Conservation (phyloP, 1,140 invertebrate species). For the Bombus confusus region DNA sequence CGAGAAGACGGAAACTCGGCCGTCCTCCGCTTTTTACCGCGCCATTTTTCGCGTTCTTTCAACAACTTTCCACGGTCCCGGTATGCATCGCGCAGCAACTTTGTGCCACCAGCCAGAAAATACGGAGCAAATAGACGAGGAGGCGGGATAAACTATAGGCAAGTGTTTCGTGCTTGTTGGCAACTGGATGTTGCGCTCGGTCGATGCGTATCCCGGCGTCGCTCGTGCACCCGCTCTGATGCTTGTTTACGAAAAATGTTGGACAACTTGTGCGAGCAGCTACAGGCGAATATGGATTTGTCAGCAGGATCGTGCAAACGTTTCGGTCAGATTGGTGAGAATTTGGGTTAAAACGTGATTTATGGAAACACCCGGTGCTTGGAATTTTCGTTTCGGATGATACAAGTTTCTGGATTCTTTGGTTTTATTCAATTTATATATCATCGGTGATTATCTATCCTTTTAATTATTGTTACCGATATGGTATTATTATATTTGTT, state of each 20-base stretch:
- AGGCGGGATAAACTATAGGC: not conserved
- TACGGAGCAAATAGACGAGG: not conserved
- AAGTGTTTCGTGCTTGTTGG: conserved; percentile 12
- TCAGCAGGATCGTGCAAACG: not conserved
- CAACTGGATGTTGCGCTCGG: conserved; percentile 15
- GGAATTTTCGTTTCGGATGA: no score
- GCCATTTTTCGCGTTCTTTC: conserved; percentile 41
- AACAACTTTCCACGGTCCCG: not conserved
- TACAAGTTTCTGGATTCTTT: no score
- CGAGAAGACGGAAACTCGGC: conserved; percentile 18
- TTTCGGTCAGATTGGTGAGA: not conserved
- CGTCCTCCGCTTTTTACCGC: not conserved
- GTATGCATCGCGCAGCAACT: not conserved
- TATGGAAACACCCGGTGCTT: no score
- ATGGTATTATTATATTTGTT: no score
- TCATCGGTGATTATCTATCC: no score
- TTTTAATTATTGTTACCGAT: no score
- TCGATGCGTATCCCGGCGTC: not conserved
- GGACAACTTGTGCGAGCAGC: not conserved
- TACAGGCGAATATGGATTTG: not conserved
- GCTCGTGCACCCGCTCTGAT: not conserved
- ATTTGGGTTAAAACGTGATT: not conserved
- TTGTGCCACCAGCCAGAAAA: conserved; percentile 16
- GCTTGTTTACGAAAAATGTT: conserved; percentile 34
- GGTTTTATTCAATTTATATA: no score